phyloP scores from a whole-genome alignment of 2,888 invertebrate genomes.

The Acrobasis suavella region DNA sequence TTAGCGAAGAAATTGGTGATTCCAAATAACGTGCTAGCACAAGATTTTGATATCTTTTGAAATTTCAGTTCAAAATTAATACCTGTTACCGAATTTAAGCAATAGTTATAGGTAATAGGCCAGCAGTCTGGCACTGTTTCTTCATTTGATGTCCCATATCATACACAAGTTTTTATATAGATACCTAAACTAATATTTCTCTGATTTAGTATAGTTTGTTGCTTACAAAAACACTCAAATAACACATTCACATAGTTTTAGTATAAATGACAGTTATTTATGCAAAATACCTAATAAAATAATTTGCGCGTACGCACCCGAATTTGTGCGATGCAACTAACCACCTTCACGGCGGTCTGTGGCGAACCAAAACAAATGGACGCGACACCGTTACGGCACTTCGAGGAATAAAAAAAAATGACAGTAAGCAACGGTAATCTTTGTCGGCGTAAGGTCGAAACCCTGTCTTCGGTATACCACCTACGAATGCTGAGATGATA shows the following conservation, averaged over 20 bases:
- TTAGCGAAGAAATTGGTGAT: too few relatives aligned
- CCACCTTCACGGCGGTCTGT: conserved; percentile 42
- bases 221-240: not conserved
- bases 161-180: too few relatives aligned
- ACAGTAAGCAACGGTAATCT: conserved; percentile 74
- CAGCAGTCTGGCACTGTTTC: too few relatives aligned
- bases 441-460: conserved; percentile 65
- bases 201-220: too few relatives aligned
- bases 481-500: conserved; percentile 44
- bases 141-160: too few relatives aligned
- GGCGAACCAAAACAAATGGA: conserved; percentile 76
- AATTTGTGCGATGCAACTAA: conserved; percentile 36
- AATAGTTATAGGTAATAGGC: too few relatives aligned
- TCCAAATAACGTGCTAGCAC: too few relatives aligned
- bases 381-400: conserved; percentile 76
- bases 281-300: conserved; percentile 32
- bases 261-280: not conserved
- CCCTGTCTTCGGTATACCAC: conserved; percentile 54
- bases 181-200: too few relatives aligned
- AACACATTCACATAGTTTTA: not conserved
- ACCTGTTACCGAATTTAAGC: too few relatives aligned
- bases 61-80: too few relatives aligned
- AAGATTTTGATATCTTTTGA: too few relatives aligned
- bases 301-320: conserved; percentile 41
- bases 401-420: conserved; percentile 76